phyloP scores from a whole-genome alignment of 2,888 invertebrate species.

The Taenaris catops region DNA sequence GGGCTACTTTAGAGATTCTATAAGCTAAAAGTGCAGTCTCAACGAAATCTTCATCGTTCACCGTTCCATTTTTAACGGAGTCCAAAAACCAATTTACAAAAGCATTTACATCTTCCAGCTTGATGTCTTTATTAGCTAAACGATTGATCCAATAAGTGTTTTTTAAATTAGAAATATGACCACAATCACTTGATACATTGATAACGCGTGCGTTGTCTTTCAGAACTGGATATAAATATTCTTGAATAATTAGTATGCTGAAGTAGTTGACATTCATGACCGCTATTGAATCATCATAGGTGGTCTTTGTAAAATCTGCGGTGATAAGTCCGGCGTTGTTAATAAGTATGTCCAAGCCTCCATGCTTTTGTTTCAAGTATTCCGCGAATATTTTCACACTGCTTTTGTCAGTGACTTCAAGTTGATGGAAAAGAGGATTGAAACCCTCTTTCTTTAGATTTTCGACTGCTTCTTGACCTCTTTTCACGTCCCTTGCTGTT shows the following conservation, averaged over 20 bases:
- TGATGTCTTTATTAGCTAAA: constrained; percentile 27
- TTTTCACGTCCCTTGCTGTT: constrained; percentile 75
- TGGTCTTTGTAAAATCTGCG: constrained; percentile 15
- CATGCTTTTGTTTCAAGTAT: constrained; percentile 29
- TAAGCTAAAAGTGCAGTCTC: constrained; percentile 27
- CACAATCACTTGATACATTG: constrained; percentile 33
- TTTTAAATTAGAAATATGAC: constrained; percentile 31
- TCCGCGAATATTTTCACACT: constrained; percentile 29
- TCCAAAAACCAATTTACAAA: constrained; percentile 34
- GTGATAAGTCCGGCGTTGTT: constrained; percentile 31
- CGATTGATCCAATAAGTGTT: constrained; percentile 30
- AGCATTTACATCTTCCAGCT: constrained; percentile 27
- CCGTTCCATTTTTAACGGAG: constrained; percentile 27
- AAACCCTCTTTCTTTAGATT: constrained; percentile 66
- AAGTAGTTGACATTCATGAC: constrained; percentile 30
- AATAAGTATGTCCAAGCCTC: constrained; percentile 32
- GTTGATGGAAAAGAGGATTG: constrained; percentile 37
- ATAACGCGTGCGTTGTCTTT: constrained; percentile 31
- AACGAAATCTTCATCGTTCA: constrained; percentile 29
- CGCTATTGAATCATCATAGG: constrained; percentile 28
- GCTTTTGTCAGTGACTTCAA: constrained; percentile 28
- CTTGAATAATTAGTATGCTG: constrained; percentile 26
- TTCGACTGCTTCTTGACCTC: constrained; percentile 75
- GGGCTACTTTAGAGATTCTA: constrained; percentile 29
- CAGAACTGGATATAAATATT: constrained; percentile 29